These are phyloP conservation scores for Caenorhabditis sp. DNA, from an alignment of 2,888 invertebrate species.

Conservation along the genomic window DNA sequence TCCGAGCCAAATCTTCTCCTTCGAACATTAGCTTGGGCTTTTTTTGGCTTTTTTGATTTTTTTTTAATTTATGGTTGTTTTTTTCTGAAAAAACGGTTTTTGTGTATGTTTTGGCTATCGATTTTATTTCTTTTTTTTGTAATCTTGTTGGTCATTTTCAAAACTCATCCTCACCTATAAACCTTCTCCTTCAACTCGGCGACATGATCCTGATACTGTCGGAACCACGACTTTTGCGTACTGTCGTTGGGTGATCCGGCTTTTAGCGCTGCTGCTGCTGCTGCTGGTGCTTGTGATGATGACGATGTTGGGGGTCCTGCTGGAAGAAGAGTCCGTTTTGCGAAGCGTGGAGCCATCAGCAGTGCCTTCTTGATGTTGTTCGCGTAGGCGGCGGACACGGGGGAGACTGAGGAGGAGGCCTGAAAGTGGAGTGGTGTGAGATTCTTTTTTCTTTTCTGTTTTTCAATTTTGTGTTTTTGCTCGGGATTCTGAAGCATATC, in stretches of 20 bases:
- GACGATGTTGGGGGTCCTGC: not conserved
- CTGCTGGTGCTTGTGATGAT: not conserved
- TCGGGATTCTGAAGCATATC: not conserved
- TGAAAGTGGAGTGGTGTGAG: too few species aligned
- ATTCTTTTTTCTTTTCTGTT: too few species aligned
- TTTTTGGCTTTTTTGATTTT: too few species aligned
- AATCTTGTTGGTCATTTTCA: not conserved
- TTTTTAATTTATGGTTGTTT: too few species aligned
- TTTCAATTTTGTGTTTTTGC: too few species aligned
- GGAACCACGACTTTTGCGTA: not conserved
- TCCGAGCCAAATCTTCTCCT: too few species aligned
- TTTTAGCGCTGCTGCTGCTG: not conserved
- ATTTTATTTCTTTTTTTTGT: not conserved
- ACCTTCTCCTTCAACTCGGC: constrained; percentile 10
- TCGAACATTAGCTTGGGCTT: too few species aligned
- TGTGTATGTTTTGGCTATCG: too few species aligned
- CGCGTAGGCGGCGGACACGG: not conserved
- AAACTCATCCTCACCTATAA: constrained; percentile 14
- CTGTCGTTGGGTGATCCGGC: not conserved
- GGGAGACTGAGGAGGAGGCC: too few species aligned
- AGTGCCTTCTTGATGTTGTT: constrained; percentile 11
- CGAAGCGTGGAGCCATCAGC: not conserved
- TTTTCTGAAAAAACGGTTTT: too few species aligned
- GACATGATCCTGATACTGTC: constrained; percentile 12
- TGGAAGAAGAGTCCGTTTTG: not conserved